Evolutionary conservation across 2,113 vertebrate species (phyloP).

Genomic region (Tupaia chinensis): DNA sequence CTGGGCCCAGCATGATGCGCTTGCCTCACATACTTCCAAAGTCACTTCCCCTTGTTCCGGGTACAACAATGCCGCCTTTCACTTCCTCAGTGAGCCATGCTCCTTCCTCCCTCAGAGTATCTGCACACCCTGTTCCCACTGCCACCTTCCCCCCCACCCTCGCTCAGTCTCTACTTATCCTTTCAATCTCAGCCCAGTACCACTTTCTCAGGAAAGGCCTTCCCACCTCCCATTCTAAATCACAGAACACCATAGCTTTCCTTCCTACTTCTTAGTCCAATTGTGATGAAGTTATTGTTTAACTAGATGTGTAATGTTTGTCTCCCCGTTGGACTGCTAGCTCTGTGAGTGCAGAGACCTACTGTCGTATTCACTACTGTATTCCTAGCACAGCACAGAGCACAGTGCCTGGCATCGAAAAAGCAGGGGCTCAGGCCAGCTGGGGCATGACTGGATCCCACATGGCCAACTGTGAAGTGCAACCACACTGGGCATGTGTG

Average conservation of each 20-base stretch:
- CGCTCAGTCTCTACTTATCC: not conserved
- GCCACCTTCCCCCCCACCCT: not conserved
- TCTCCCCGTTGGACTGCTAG: not conserved
- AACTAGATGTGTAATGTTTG: constrained; percentile 21
- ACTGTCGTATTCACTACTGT: not conserved
- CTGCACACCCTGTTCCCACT: not conserved
- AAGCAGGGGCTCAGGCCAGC: not conserved
- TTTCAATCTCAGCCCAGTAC: not conserved
- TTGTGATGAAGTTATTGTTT: not conserved
- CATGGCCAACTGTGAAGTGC: no score
- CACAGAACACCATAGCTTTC: constrained; percentile 27
- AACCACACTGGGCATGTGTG: no score
- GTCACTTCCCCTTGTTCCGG: constrained; percentile 39
- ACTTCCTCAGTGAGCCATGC: constrained; percentile 43
- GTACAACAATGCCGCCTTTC: not conserved
- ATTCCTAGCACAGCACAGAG: not conserved
- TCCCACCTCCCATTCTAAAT: constrained; percentile 37
- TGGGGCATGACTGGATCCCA: no score
- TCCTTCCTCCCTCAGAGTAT: constrained; percentile 31
- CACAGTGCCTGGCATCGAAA: not conserved
- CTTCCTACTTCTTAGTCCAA: not conserved
- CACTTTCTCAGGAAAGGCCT: not conserved
- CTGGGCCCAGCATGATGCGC: not conserved
- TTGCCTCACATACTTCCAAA: not conserved
- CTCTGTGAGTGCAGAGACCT: not conserved